Conservation (phyloP, 2,888 invertebrate genomes). For the Galerucella pusilla region DNA sequence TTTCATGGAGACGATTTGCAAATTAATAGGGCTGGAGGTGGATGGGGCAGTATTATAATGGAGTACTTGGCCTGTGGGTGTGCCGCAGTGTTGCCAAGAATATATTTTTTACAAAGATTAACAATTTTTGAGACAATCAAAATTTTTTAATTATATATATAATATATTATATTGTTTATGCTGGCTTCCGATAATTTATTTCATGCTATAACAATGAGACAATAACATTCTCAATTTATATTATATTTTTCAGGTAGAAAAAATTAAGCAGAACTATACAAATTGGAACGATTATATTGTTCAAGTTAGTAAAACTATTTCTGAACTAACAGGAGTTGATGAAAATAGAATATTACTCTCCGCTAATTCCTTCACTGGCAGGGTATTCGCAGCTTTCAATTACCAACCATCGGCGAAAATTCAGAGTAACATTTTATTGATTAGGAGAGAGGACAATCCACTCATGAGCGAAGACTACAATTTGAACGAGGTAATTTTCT, state of each 20-base stretch:
- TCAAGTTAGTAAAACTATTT: slow-evolving; percentile 34
- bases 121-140: too few species aligned
- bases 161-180: too few species aligned
- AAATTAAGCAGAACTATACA: slow-evolving; percentile 8
- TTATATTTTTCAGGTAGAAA: slow-evolving; percentile 30
- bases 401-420: slow-evolving; percentile 40
- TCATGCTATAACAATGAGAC: neutral
- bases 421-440: slow-evolving; percentile 37
- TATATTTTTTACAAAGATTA: too few species aligned
- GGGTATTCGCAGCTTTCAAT: slow-evolving; percentile 36
- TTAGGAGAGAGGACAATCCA: slow-evolving; percentile 38
- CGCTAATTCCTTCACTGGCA: slow-evolving; percentile 33
- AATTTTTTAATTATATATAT: too few species aligned
- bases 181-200: neutral
- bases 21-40: too few species aligned
- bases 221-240: neutral
- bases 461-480: slow-evolving; percentile 41
- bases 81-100: too few species aligned
- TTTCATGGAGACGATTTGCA: too few species aligned
- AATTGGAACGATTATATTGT: slow-evolving; percentile 34
- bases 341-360: slow-evolving; percentile 27
- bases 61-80: too few species aligned
- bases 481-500: slow-evolving; percentile 41
- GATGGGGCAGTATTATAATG: too few species aligned
- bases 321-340: slow-evolving; percentile 32